Conservation (phyloP, 1,140 invertebrate species). For the Monochamus saltuarius region DNA sequence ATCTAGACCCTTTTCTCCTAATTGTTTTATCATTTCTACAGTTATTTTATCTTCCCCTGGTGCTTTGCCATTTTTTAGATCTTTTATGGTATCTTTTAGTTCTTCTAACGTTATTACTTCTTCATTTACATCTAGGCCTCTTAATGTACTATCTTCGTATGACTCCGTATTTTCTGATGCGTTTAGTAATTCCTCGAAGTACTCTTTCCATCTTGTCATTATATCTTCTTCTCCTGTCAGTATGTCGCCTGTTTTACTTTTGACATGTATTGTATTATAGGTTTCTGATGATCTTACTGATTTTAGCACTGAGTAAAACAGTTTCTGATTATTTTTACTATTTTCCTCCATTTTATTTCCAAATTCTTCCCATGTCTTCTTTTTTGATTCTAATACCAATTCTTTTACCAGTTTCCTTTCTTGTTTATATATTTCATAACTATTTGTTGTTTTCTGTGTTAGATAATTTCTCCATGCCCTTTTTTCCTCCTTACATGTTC, state of each 20-base stretch:
- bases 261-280: not conserved
- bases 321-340: slow-evolving; percentile 4
- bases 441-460: no score
- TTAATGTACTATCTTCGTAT: no score
- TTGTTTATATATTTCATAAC: no score
- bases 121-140: no score
- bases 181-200: no score
- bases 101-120: no score
- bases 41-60: slow-evolving; percentile 1
- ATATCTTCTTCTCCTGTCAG: not conserved
- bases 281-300: not conserved
- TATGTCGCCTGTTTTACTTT: not conserved
- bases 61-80: not conserved
- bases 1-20: not conserved
- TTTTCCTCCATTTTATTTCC: not conserved
- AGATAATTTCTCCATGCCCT: no score
- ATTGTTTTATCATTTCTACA: not conserved
- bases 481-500: no score
- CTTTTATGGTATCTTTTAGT: not conserved
- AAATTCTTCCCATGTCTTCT: no score
- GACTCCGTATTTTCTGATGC: no score
- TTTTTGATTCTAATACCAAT: no score
- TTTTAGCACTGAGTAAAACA: not conserved
- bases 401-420: no score
- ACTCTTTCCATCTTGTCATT: not conserved